phyloP scores from a whole-genome alignment of 92 coral and sea anemone genomes.

The Epizoanthus stellaris region DNA sequence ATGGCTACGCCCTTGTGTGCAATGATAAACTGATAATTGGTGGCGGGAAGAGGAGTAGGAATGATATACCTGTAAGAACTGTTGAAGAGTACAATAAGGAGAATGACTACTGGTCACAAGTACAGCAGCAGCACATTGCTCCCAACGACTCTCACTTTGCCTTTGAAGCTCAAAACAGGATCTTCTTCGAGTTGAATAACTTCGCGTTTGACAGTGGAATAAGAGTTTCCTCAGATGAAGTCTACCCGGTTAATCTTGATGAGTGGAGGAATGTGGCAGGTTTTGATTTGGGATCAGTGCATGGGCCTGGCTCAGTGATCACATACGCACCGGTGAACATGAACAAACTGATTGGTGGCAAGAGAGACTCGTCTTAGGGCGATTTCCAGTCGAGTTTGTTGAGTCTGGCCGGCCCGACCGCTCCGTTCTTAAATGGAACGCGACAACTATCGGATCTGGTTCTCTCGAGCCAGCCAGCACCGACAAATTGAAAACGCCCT shows the following conservation, averaged over 20 bases:
- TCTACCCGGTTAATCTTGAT: too few species aligned
- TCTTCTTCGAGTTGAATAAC: not conserved
- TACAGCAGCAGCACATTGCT: not conserved
- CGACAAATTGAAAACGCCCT: too few species aligned
- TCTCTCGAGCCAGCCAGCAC: too few species aligned
- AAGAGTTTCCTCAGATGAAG: too few species aligned
- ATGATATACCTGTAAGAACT: not conserved
- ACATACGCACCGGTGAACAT: not conserved
- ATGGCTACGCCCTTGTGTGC: not conserved
- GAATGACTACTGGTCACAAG: not conserved
- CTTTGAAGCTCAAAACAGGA: not conserved
- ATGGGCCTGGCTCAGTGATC: not conserved
- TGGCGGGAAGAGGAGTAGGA: not conserved
- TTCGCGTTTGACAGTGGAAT: not conserved
- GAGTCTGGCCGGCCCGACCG: too few species aligned
- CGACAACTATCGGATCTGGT: too few species aligned
- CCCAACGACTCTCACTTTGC: not conserved
- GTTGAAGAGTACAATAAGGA: not conserved
- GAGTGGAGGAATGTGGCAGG: not conserved
- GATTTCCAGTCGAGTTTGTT: too few species aligned
- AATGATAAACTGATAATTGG: not conserved
- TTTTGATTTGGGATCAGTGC: not conserved
- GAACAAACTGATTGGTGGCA: not conserved
- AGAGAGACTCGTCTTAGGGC: not conserved
- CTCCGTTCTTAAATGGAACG: too few species aligned